Evolutionary conservation across 2,888 invertebrate genomes (phyloP).

Genomic region (Andrena dorsata): DNA sequence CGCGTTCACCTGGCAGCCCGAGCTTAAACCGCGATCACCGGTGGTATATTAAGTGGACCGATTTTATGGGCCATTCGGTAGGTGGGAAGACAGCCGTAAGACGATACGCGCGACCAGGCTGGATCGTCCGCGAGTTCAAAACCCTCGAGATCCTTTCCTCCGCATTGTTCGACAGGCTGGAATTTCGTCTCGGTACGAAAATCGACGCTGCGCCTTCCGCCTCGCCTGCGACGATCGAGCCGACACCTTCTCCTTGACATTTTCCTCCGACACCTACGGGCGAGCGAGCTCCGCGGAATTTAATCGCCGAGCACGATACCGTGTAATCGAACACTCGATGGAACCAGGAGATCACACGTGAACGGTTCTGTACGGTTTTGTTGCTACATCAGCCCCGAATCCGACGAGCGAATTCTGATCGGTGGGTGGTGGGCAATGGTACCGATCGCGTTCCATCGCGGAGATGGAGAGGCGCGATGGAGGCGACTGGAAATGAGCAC

Average conservation of each 20-base stretch:
- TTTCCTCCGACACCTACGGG: conserved; percentile 47
- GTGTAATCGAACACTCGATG: not conserved
- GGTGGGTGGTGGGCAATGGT: conserved; percentile 3
- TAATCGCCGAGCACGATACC: conserved; percentile 1
- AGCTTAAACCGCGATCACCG: conserved; percentile 26
- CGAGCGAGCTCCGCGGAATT: conserved; percentile 37
- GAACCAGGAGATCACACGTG: not conserved
- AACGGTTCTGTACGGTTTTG: not conserved
- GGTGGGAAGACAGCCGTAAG: conserved; percentile 34
- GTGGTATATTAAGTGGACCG: conserved; percentile 21
- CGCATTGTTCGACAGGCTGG: not conserved
- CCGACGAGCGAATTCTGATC: not conserved
- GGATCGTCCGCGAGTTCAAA: not conserved
- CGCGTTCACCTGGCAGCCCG: not conserved
- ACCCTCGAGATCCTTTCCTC: not conserved
- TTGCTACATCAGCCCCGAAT: not conserved
- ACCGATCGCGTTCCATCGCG: not conserved
- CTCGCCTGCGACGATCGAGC: conserved; percentile 23
- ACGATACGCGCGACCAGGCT: conserved; percentile 17
- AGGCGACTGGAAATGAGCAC: conserved; percentile 18
- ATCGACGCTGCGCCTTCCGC: conserved; percentile 35
- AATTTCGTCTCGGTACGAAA: conserved; percentile 29
- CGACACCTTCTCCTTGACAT: conserved; percentile 61
- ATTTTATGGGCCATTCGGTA: conserved; percentile 44
- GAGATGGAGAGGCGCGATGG: not conserved